phyloP scores from a whole-genome alignment of 2,113 vertebrate species.

The Parotia lawesii region DNA sequence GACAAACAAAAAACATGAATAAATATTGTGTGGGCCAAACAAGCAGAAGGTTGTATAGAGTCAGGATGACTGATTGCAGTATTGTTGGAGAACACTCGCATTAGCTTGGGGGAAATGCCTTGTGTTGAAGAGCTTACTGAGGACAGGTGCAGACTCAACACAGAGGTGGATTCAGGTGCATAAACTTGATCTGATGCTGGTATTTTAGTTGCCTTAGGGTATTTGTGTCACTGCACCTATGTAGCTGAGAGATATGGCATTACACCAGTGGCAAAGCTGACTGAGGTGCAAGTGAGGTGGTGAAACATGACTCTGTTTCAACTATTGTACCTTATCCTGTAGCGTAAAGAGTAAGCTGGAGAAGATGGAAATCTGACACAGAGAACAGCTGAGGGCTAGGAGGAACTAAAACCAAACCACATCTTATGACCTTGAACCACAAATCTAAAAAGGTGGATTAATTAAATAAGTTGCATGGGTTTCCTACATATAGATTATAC shows the following conservation, averaged over 20 bases:
- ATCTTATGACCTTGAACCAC: not conserved
- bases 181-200: not conserved
- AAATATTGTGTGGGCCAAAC: not conserved
- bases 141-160: not conserved
- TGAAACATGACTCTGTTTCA: not conserved
- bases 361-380: not conserved
- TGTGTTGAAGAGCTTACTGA: not conserved
- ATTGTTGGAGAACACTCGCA: not conserved
- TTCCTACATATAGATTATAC: not conserved
- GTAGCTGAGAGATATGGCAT: not conserved
- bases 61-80: not conserved
- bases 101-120: not conserved
- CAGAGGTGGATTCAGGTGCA: not conserved
- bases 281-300: not conserved
- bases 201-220: not conserved
- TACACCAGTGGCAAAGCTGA: not conserved
- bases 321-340: not conserved
- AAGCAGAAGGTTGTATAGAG: not conserved
- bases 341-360: not conserved
- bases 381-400: not conserved
- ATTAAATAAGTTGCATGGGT: not conserved
- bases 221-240: not conserved
- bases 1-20: not conserved
- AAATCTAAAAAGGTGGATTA: not conserved
- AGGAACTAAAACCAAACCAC: not conserved